Base-by-base conservation (phyloP, 2,888 invertebrate species). In the Euzetes globulus region DNA sequence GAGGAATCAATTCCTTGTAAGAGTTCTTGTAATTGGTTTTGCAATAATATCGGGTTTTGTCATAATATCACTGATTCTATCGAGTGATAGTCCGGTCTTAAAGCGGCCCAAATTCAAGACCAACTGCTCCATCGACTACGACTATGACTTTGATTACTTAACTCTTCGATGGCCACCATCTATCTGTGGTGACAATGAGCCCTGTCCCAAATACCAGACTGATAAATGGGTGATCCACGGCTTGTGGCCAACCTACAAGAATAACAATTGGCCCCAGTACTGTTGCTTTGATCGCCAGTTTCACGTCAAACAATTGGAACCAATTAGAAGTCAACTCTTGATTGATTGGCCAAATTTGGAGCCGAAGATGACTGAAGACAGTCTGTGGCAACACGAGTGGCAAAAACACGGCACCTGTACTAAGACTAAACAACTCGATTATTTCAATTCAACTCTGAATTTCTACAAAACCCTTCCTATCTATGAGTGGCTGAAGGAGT, bases 321-420 rank as follows among this genome's bases (percentile, higher is more conserved):
- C 75, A 22, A 58, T 75, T 19, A 13, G 7, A 7, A 4, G 1
- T 29, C 17, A 73, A 2, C 41, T 75, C n/a, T n/a, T 70, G 22
- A n/a, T 6, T 5, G 29, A 68, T 25, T 76, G 76, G 76, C 73
- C 71, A 2, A 76, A 76, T 22, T 29, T 72, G 41, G 19, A 68
- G 29, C 22, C 25, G 5, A 37, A 15, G 6, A 27, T 25, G 27
- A 33, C 52, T 22, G 47, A 45, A 5, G 65, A 76, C 45, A 71
- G 71, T 55, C 41, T 76, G 9, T 76, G 76, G 76, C n/a, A 13
- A 45, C 76, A 76, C 41, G 76, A 76, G 41, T 76, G 76, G 76
- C 15, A 9, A 29, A 76, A 76, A 72, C 76, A 76, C 63, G 76
- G 76, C n/a, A 76, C 76, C 13, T 76, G 76, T 76, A 60, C 73